These are phyloP conservation scores for Fregata magnificens DNA, from an alignment of 2,113 vertebrate species.

Conservation along the genomic window DNA sequence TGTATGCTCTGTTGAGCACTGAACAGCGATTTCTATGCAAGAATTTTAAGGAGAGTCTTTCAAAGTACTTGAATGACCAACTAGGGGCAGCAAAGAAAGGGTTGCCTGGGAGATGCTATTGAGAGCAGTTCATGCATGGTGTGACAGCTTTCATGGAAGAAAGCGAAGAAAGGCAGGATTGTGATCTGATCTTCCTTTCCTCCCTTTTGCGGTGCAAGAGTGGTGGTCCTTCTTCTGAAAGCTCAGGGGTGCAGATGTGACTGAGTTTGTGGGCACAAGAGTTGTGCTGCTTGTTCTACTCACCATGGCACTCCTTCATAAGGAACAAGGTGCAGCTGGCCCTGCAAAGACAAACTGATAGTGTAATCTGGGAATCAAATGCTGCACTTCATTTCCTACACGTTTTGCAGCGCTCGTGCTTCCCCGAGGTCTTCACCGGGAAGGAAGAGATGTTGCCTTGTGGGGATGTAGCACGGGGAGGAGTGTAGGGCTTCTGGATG, in stretches of 20 bases:
- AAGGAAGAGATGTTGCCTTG: neutral
- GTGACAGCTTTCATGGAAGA: neutral
- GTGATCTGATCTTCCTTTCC: neutral
- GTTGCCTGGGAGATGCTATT: conserved; percentile 37
- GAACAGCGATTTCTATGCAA: conserved; percentile 35
- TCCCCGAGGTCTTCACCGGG: neutral
- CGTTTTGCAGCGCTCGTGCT: neutral
- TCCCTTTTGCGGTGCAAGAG: neutral
- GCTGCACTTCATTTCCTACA: accelerated
- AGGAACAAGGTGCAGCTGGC: neutral
- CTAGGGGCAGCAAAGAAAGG: neutral
- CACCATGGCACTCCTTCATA: neutral
- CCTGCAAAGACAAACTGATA: neutral
- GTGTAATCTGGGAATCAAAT: neutral
- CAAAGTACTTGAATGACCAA: neutral
- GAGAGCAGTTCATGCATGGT: neutral
- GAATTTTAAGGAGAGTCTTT: conserved; percentile 24
- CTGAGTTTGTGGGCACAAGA: neutral
- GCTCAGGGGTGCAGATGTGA: neutral
- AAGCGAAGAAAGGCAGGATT: neutral
- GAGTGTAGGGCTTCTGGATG: neutral
- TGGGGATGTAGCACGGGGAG: neutral
- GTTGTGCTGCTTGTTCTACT: accelerated
- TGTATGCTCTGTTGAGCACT: neutral
- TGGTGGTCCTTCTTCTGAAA: neutral